Conservation (phyloP, 2,797 vertebrate species). For the Melopsittacus undulatus region DNA sequence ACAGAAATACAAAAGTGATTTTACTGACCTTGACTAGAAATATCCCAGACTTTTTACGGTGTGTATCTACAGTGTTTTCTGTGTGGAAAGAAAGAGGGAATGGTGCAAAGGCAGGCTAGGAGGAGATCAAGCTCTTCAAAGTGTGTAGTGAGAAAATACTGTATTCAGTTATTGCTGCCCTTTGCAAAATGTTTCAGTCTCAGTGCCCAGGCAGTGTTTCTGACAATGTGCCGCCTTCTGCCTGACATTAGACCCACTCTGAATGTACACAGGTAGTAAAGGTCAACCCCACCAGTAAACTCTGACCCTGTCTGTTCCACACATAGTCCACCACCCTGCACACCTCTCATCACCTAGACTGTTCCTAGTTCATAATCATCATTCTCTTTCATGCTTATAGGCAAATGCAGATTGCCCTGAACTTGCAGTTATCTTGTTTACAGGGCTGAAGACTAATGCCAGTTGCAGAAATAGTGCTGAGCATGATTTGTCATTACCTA, state of each 20-base stretch:
- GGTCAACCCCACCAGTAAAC: neutral
- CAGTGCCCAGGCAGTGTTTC: neutral
- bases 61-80: neutral
- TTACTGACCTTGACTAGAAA: constrained; percentile 3
- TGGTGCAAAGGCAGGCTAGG: neutral
- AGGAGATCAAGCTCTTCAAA: neutral
- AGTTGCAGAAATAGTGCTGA: neutral
- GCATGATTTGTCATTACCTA: fast-evolving
- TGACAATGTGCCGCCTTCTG: neutral
- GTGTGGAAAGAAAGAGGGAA: neutral
- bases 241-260: neutral
- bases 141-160: neutral
- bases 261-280: neutral
- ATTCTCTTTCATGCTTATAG: neutral
- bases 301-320: neutral
- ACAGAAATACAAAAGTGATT: neutral
- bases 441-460: neutral
- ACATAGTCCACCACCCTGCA: neutral
- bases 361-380: neutral
- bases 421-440: neutral
- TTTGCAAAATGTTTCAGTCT: neutral
- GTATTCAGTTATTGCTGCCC: neutral
- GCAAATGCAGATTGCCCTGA: neutral
- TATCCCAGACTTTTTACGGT: neutral
- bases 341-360: fast-evolving